Percentiles rank a stretch among this genome's conserved stretches.
These are phyloP conservation scores for Hoplias malabaricus DNA, from an alignment of 2,113 vertebrate genomes.

Conservation along the genomic window DNA sequence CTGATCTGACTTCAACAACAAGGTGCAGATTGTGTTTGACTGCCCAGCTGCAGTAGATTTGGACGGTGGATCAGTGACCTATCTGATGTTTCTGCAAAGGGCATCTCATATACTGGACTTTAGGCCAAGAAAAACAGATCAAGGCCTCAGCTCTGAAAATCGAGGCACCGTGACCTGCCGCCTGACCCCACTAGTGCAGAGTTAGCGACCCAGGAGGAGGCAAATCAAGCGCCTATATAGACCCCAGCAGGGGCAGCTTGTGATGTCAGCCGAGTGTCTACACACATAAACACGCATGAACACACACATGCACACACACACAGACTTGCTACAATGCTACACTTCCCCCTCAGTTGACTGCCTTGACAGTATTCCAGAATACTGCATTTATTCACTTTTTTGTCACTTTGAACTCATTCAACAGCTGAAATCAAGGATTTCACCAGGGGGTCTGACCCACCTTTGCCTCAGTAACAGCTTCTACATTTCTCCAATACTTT, in stretches of 20 bases:
- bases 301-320: background rate
- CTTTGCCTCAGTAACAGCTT: too few species aligned
- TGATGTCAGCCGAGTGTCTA: slow-evolving; percentile 18
- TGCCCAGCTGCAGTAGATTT: background rate
- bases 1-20: background rate
- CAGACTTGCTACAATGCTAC: background rate
- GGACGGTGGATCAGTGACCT: slow-evolving; percentile 15
- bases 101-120: slow-evolving; percentile 20
- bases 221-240: slow-evolving; percentile 6
- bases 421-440: background rate
- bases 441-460: too few species aligned
- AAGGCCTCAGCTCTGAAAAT: slow-evolving; percentile 11
- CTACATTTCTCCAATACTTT: too few species aligned
- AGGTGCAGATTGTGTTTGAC: background rate
- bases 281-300: slow-evolving; percentile 6
- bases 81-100: slow-evolving; percentile 15
- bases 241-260: slow-evolving; percentile 8
- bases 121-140: slow-evolving; percentile 32
- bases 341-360: slow-evolving; percentile 2
- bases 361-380: background rate
- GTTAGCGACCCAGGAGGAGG: slow-evolving; percentile 21
- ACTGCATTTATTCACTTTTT: background rate
- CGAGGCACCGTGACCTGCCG: slow-evolving; percentile 18
- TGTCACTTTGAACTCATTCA: slow-evolving; percentile 7
- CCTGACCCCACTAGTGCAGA: slow-evolving; percentile 17